These are phyloP conservation scores for Grammomys dolichurus DNA, from an alignment of 2,113 vertebrate species.

Conservation along the genomic window DNA sequence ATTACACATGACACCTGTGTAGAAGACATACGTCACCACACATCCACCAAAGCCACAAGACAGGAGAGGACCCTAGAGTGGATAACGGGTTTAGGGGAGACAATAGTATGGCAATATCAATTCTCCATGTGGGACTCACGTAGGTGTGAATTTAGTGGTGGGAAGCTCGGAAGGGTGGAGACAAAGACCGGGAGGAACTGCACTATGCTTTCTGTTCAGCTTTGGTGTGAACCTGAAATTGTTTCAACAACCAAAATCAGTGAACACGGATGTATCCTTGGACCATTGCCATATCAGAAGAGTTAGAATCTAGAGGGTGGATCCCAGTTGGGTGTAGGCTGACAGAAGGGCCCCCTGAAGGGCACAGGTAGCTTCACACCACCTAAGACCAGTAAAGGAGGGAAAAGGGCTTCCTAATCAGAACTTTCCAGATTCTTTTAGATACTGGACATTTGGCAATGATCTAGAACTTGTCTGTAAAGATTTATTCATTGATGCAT, in stretches of 20 bases:
- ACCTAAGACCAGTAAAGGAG: too few relatives aligned
- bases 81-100: not conserved
- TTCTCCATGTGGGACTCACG: not conserved
- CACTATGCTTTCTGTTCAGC: not conserved
- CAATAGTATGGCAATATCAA: not conserved
- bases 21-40: not conserved
- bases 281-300: not conserved
- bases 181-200: not conserved
- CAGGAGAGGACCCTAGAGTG: not conserved
- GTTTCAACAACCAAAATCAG: not conserved
- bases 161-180: not conserved
- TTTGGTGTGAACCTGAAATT: not conserved
- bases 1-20: rapidly evolving
- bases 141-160: not conserved
- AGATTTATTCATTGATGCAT: not conserved
- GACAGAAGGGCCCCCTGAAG: too few relatives aligned
- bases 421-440: not conserved
- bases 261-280: not conserved
- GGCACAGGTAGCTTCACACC: not conserved
- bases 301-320: rapidly evolving
- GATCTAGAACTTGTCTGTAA: not conserved
- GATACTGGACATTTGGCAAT: not conserved
- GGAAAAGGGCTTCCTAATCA: not conserved
- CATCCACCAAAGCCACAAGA: too few relatives aligned
- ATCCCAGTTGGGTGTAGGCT: not conserved